Percentiles rank a stretch among this genome's conserved stretches.
phyloP scores from a whole-genome alignment of 35 echinoderm and acorn worm species.

The Strongylocentrotus purpuratus region DNA sequence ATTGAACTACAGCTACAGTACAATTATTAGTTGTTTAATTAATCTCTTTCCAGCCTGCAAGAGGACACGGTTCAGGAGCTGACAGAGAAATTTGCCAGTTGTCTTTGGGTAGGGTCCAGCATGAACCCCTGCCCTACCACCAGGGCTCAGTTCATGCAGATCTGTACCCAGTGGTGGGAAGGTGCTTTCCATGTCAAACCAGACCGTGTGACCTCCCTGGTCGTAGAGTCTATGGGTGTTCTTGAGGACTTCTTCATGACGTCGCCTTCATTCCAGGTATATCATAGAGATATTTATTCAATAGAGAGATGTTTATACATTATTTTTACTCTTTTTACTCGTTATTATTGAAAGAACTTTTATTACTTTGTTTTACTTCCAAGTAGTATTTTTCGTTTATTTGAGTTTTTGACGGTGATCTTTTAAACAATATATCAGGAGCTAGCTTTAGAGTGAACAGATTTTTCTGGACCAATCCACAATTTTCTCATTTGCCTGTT shows the following conservation, averaged over 20 bases:
- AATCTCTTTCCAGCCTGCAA: conserved; percentile 44
- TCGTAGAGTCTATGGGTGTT: conserved; percentile 1
- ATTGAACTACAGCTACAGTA: no score
- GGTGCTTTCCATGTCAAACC: background rate
- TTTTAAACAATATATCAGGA: background rate
- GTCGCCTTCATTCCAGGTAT: conserved; percentile 45
- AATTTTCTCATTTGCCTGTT: background rate
- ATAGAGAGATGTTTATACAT: background rate
- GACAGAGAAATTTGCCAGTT: conserved; percentile 7
- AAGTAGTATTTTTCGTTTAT: background rate
- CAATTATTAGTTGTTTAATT: background rate
- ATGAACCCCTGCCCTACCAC: conserved; percentile 72
- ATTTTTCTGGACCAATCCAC: background rate
- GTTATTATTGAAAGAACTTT: background rate
- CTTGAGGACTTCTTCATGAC: conserved; percentile 18
- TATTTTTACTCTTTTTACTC: background rate
- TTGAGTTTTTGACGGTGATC: background rate
- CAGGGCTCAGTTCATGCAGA: conserved; percentile 69
- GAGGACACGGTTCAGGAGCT: background rate
- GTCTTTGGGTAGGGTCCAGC: conserved; percentile 64
- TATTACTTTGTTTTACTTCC: background rate
- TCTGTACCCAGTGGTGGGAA: conserved; percentile 37
- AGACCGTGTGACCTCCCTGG: background rate
- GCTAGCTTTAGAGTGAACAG: background rate
- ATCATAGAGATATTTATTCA: background rate